Conservation (phyloP, 2,888 invertebrate genomes). For the Ornithoptera priamus region DNA sequence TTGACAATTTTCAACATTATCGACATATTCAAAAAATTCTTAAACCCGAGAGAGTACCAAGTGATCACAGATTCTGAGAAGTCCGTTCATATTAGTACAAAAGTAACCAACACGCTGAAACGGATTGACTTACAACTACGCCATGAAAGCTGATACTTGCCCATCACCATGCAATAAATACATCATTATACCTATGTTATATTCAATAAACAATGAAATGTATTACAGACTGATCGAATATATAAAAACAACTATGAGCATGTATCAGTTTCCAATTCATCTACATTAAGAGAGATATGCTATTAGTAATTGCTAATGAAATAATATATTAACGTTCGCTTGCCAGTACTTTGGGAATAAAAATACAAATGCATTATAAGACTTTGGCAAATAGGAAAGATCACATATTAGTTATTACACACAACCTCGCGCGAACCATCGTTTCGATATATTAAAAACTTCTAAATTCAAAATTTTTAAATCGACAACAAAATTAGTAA, state of each 20-base stretch:
- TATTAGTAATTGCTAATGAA: conserved; percentile 50
- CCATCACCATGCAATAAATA: conserved; percentile 41
- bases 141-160: conserved; percentile 67
- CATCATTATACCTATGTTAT: conserved; percentile 29
- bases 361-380: conserved; percentile 65
- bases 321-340: conserved; percentile 47
- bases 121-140: conserved; percentile 68
- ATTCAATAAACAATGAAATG: conserved; percentile 30
- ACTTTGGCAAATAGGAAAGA: conserved; percentile 68
- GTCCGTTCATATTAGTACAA: conserved; percentile 70
- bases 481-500: conserved; percentile 41
- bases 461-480: conserved; percentile 55
- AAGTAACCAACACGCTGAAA: conserved; percentile 66
- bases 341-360: conserved; percentile 62
- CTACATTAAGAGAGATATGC: conserved; percentile 63
- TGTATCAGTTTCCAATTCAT: conserved; percentile 60
- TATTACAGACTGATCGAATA: conserved; percentile 35
- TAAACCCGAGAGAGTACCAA: conserved; percentile 78
- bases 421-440: conserved; percentile 49
- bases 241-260: conserved; percentile 50
- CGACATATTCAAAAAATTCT: conserved; percentile 66
- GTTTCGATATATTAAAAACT: conserved; percentile 41
- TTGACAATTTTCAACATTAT: conserved; percentile 54
- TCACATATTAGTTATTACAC: conserved; percentile 37
- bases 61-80: conserved; percentile 78